Base-by-base conservation (phyloP, 2,888 invertebrate species). In the Melanotus villosus region DNA sequence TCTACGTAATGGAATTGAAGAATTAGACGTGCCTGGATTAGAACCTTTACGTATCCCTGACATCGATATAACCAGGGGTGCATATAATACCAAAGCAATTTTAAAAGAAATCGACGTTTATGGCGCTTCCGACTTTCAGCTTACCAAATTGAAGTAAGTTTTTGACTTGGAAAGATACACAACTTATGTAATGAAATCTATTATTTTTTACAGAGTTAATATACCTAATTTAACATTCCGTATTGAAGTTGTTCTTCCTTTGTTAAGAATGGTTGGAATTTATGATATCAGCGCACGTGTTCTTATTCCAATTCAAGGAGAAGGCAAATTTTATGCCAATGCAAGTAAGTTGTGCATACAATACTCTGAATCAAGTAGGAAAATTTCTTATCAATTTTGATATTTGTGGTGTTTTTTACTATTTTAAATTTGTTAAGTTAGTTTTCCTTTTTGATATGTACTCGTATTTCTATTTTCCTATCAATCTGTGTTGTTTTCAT, bases 1-100 rank as follows among this genome's bases (percentile, higher is more conserved):
- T 79, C 86, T 92, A 73, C 85, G 85, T 7, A 82, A 85, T 79
- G 91, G 92, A 47, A 91, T 92, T 64, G 89, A 90, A 0, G 91
- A 91, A 81, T 82, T 92, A 56, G 87, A 88, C n/a, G 90, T 91
- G 2, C 92, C 92, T 0, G 85, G 89, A 0, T 86, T 91, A 23
- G 92, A 92, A 75, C 91, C 91, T 0, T 82, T 92, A 19, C 84
- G 85, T 45, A 83, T 92, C 58, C 88, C 90, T 0, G 89, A 90
- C 80, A 88, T 92, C 12, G 87, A 88, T 4, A 82, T 92, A 64
- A 86, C 88, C 0, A 85, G 89, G 2, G 90, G 90, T 1, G 76
- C 81, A 14, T 77, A 82, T 0, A 84, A 84, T 0, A 80, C 89
- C 30, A 82, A 78, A n/a, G 89, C 88, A 0, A 78, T 84, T 9